phyloP scores from a whole-genome alignment of 2,888 invertebrate genomes.

The Trichacis sp. region DNA sequence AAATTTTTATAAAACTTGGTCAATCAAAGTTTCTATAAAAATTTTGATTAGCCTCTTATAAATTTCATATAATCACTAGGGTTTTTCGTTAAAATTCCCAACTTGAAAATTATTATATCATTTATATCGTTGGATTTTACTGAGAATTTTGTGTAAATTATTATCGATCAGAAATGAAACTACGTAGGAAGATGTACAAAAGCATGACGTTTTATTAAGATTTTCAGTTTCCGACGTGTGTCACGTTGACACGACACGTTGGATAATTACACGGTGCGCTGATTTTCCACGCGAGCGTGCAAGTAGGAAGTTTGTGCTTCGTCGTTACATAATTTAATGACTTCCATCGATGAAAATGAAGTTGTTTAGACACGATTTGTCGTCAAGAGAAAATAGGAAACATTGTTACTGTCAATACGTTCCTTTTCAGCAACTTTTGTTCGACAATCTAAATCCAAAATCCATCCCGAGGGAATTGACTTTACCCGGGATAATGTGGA shows the following conservation, averaged over 20 bases:
- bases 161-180: neutral
- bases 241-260: constrained; percentile 30
- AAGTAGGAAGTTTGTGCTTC: constrained; percentile 26
- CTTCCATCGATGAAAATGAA: constrained; percentile 23
- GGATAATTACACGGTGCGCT: constrained; percentile 25
- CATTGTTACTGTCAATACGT: neutral
- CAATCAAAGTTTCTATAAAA: no score
- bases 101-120: no score
- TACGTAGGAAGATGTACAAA: neutral
- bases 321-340: constrained; percentile 37
- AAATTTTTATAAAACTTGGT: no score
- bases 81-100: no score
- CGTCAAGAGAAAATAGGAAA: constrained; percentile 1
- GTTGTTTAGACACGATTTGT: constrained; percentile 6
- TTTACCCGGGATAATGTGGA: no score
- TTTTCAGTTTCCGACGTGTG: constrained; percentile 26
- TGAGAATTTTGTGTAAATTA: no score
- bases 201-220: constrained; percentile 16
- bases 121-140: no score
- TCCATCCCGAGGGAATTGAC: neutral
- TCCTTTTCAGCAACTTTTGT: neutral
- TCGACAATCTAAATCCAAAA: neutral
- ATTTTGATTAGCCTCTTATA: no score
- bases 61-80: constrained; percentile 1
- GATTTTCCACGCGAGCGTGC: constrained; percentile 23